Evolutionary conservation across 2,888 invertebrate genomes (phyloP), one percentile per base, ranked within the genome.

Genomic region (Cantharis rufa): DNA sequence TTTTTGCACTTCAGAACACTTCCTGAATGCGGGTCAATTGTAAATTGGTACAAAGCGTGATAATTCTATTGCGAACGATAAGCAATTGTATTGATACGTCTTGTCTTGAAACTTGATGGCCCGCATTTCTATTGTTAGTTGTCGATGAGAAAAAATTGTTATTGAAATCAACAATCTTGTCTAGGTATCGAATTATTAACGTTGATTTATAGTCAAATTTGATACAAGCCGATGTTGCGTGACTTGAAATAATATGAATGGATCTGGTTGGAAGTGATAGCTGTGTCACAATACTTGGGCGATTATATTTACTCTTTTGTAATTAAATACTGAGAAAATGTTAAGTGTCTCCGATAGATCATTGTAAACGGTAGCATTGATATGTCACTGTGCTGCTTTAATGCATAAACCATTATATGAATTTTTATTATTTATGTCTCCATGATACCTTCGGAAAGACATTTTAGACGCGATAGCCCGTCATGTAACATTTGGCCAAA

Each of bases 331-430:
- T 48, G 48, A 48, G 48, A 48, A 48, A 48, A n/a, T 48, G n/a
- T n/a, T n/a, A 48, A 48, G 7, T 48, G 48, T n/a, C 48, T n/a
- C 64, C 9, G 24, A 66, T 66, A 66, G 15, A 66, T 66, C 64
- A 66, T 66, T 24, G 21, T 66, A 66, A 66, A 66, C 64, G 24
- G 64, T 66, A 66, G 64, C 64, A 66, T 66, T 66, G 64, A 66
- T 21, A 66, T 66, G 64, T 66, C 64, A 64, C 28, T 18, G 28
- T 2, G 28, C 11, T 32, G 11, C 2, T 11, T 11, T 11, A 32
- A n/a, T 48, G 48, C 48, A 48, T 48, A 48, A 48, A 48, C 48
- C 48, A n/a, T 48, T 48, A n/a, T 13, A 7, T 48, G n/a, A 48
- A 48, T n/a, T 48, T 48, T 48, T 48, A 48, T 48, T 48, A 7